Evolutionary conservation across 2,888 invertebrate species (phyloP), one percentile per base, ranked within the genome.

Genomic region (Oligia strigilis): DNA sequence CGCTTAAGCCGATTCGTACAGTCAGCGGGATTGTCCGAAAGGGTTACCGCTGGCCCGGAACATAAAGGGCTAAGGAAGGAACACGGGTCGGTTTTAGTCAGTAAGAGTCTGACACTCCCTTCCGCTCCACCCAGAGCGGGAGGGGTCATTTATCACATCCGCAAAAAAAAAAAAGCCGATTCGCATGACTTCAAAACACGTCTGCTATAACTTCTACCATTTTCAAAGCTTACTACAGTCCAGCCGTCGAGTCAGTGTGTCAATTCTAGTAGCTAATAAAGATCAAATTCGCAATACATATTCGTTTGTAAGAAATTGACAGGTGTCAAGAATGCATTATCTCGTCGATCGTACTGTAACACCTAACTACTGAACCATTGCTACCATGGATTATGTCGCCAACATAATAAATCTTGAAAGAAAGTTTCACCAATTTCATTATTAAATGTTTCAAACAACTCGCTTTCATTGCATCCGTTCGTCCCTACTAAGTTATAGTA

Each of bases 401-500:
- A 62, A 29, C 62, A 62, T 29, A 62, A 62, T 14, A 62, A 62
- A 62, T 14, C 29, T n/a, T 29, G 29, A 60, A 60, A 60, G 60
- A n/a, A 60, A 13, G 29, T 62, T 29, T 62, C 29, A 62, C 62
- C 2, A 62, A 62, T 29, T 5, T 6, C 14, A 14, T 62, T 62
- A 62, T 17, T 14, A 14, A 29, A 62, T 36, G 29, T 64, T 64
- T n/a, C 23, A 23, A 52, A 6, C 40, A 11, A 49, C 29, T 82
- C 19, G 14, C 29, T 62, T 49, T 40, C 17, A 36, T 49, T 60
- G 49, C 36, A 49, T 58, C 69, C 49, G 14, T 62, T 67, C 55
- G 29, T 62, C 69, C 0, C 17, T 60, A 67, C 65, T 78, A 72
- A 87, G 74, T 62, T 77, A 67, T 52, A 78, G 71, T 75, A 78